Base-by-base conservation (phyloP, 2,797 vertebrate species). In the Cyprinodon diabolis region DNA sequence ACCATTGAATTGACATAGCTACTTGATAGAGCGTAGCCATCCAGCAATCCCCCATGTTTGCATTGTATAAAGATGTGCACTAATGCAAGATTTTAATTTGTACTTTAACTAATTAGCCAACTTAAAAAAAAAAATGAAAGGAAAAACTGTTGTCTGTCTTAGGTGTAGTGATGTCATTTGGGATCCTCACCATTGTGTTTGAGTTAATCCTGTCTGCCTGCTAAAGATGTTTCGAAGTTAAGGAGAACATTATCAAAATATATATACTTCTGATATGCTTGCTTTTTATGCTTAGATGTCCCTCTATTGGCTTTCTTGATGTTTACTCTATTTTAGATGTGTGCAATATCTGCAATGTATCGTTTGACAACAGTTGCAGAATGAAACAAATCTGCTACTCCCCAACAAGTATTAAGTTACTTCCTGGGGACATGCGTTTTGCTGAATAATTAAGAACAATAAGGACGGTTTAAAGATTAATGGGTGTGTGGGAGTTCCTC, bases 391-490 rank as follows among this genome's bases (percentile, higher is more conserved):
- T 52, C 58, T 35, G 8, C 68, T 74, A 52, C 76, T 77, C 55
- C 23, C 51, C 17, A 82, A 84, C 77, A 76, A 76, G 75, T 30
- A 84, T 75, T 74, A 86, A 78, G 80, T 83, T 80, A 73, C 63
- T 74, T 79, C 71, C 45, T 73, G 75, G 78, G 78, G 72, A 81
- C 5, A 65, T 87, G 86, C 70, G 75, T 91, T 84, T 84, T 72
- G 54, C 75, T 95, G 84, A 94, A 95, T 94, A 87, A 94, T 94
- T 91, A 77, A 93, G 80, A 81, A 84, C 82, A 89, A 85, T 90
- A 85, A 84, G 71, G 82, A 79, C 75, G 78, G 84, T 89, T 91
- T 88, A 94, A 93, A 92, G 87, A 92, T 93, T 92, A 83, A 91
- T 90, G 75, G 82, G 79, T 69, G 79, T 85, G 87, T 88, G 75